Percentiles rank a stretch among this genome's conserved stretches.
These are phyloP conservation scores for Hydrocynus forskahlii DNA, from an alignment of 2,797 vertebrate genomes.

Conservation along the genomic window DNA sequence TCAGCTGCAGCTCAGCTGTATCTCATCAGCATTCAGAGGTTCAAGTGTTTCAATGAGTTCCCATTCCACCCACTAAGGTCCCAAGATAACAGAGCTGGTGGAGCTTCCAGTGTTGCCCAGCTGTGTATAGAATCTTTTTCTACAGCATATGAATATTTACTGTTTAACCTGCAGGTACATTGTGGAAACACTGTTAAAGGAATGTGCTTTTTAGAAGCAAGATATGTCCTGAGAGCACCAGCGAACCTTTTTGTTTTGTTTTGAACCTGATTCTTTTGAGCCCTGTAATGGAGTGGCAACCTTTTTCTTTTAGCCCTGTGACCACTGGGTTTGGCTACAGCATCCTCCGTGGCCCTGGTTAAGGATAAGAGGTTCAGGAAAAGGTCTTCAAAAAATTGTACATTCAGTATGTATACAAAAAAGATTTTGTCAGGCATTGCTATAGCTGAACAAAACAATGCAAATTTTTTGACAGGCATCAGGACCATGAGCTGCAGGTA, in stretches of 20 bases:
- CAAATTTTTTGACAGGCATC: too few relatives aligned
- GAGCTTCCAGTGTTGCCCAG: not conserved
- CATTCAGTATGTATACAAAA: too few relatives aligned
- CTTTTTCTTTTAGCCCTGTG: too few relatives aligned
- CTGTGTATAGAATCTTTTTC: conserved; percentile 1
- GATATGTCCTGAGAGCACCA: not conserved
- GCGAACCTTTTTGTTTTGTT: not conserved
- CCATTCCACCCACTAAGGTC: conserved; percentile 10
- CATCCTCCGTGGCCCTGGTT: too few relatives aligned
- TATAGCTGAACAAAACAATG: too few relatives aligned
- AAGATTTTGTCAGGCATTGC: too few relatives aligned
- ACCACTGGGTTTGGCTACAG: too few relatives aligned
- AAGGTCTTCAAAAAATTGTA: too few relatives aligned
- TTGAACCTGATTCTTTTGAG: too few relatives aligned
- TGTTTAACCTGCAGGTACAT: conserved; percentile 1
- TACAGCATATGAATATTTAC: conserved; percentile 19
- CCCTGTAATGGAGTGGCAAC: too few relatives aligned
- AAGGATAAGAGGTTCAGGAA: too few relatives aligned
- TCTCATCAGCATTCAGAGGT: conserved; percentile 16
- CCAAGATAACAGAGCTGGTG: not conserved
- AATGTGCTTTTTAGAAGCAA: not conserved
- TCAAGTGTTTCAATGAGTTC: conserved; percentile 36
- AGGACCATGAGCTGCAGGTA: too few relatives aligned
- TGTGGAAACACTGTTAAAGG: not conserved
- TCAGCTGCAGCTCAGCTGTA: conserved; percentile 18